Conservation (phyloP, 2,113 vertebrate species). For the Charadrius vociferus region DNA sequence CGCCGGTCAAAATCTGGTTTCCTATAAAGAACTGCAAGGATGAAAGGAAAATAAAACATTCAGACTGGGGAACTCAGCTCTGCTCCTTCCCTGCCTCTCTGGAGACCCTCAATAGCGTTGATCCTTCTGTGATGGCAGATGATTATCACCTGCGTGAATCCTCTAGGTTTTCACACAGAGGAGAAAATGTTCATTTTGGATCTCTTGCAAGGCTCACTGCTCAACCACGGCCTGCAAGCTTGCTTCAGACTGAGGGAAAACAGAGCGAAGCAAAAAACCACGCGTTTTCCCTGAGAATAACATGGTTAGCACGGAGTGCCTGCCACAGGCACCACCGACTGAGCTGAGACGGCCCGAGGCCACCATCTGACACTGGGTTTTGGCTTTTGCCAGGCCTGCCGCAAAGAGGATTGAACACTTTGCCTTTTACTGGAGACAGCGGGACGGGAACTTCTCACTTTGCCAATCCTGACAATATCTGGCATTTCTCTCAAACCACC, state of each 20-base stretch:
- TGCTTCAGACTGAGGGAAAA: not conserved
- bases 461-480: not conserved
- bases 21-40: not conserved
- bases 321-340: not conserved
- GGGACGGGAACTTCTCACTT: not conserved
- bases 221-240: not conserved
- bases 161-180: not conserved
- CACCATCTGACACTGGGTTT: not conserved
- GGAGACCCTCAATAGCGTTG: not conserved
- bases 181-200: not conserved
- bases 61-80: not conserved
- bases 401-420: not conserved
- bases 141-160: not conserved
- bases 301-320: not conserved
- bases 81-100: not conserved
- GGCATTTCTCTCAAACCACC: not conserved
- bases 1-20: not conserved
- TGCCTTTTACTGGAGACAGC: not conserved
- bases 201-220: not conserved
- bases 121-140: not conserved
- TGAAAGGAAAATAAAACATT: not conserved
- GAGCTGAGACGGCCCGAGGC: not conserved
- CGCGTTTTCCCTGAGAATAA: not conserved
- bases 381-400: not conserved
- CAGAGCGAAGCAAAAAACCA: not conserved